These are phyloP conservation scores for Bombus superbus DNA, from an alignment of 1,140 invertebrate genomes.

Conservation along the genomic window DNA sequence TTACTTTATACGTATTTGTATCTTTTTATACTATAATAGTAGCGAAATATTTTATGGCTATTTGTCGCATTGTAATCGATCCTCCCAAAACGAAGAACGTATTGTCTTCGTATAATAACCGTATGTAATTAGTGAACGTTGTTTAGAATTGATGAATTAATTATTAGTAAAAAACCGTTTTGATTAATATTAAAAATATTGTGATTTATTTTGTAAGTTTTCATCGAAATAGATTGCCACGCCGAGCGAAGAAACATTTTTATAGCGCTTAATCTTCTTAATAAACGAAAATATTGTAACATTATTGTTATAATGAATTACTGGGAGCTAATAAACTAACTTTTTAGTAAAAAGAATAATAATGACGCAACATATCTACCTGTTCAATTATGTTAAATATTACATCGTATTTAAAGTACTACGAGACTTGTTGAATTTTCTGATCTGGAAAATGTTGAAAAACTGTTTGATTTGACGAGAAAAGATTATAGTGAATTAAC, in stretches of 20 bases:
- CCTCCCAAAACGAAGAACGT: background rate
- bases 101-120: background rate
- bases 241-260: background rate
- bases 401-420: background rate
- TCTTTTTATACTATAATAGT: constrained; percentile 24
- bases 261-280: constrained; percentile 31
- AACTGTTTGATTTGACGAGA: background rate
- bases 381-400: background rate
- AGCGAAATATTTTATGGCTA: background rate
- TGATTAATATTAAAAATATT: constrained; percentile 28
- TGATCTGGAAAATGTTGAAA: too few relatives aligned
- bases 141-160: constrained; percentile 7
- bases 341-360: constrained; percentile 30
- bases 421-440: background rate
- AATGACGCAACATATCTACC: background rate
- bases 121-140: background rate
- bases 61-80: constrained; percentile 1
- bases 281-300: constrained; percentile 24
- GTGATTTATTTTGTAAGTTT: constrained; percentile 50
- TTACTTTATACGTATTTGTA: constrained; percentile 37
- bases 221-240: background rate
- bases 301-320: constrained; percentile 35
- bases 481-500: constrained; percentile 9
- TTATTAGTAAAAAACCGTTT: background rate
- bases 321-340: constrained; percentile 45